Percentiles rank a stretch among this genome's conserved stretches.
Conservation (phyloP, 1,140 invertebrate genomes). For the Laodelphax striatellus region DNA sequence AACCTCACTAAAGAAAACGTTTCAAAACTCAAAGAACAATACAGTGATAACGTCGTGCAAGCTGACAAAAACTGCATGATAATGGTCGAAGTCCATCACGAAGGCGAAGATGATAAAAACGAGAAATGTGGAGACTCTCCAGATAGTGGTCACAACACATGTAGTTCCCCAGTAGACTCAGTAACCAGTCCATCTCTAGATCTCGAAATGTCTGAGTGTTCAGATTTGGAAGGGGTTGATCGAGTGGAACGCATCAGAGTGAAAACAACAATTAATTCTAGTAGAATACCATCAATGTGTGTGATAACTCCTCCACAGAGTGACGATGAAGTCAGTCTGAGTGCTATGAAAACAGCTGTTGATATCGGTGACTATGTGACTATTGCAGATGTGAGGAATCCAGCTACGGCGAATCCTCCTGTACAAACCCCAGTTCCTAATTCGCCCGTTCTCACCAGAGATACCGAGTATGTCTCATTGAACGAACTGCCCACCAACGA, state of each 20-base stretch:
- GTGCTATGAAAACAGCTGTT: slow-evolving; percentile 12
- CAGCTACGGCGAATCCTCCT: slow-evolving; percentile 39
- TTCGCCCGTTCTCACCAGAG: slow-evolving; percentile 32
- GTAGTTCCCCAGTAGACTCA: slow-evolving; percentile 66
- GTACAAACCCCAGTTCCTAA: slow-evolving; percentile 22
- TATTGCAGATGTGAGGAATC: slow-evolving; percentile 66
- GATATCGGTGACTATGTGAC: slow-evolving; percentile 71
- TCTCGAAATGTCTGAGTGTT: slow-evolving; percentile 63
- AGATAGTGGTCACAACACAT: slow-evolving; percentile 69
- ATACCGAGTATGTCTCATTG: slow-evolving; percentile 66
- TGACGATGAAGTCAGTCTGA: slow-evolving; percentile 55
- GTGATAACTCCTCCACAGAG: slow-evolving; percentile 79
- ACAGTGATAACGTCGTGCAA: neutral
- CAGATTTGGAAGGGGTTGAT: slow-evolving; percentile 68
- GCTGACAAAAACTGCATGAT: slow-evolving; percentile 19
- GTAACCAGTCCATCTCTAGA: slow-evolving; percentile 56
- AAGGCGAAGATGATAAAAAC: slow-evolving; percentile 10
- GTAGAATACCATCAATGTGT: slow-evolving; percentile 83
- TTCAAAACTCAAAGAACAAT: slow-evolving; percentile 16
- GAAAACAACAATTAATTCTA: slow-evolving; percentile 77
- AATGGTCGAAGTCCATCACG: slow-evolving; percentile 23
- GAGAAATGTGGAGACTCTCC: slow-evolving; percentile 33
- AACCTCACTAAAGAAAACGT: slow-evolving; percentile 23
- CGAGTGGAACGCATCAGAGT: slow-evolving; percentile 70
- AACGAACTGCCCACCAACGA: slow-evolving; percentile 47